Percentiles rank a stretch among this genome's conserved stretches.
Evolutionary conservation across 2,113 vertebrate genomes (phyloP).

Genomic region (Porphyrio hochstetteri): DNA sequence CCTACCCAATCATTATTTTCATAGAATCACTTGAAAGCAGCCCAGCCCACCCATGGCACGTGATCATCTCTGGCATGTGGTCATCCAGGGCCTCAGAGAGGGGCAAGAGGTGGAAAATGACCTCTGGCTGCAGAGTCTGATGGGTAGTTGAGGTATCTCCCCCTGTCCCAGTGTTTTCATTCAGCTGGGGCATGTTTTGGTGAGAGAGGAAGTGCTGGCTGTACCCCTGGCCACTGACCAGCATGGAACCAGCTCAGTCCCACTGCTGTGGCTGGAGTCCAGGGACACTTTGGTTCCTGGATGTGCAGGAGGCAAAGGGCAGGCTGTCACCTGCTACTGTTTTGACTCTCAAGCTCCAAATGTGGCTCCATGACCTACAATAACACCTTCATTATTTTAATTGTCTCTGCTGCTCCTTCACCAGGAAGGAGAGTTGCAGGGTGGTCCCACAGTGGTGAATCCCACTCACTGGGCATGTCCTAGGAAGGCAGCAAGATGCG

Average conservation of each 20-base stretch:
- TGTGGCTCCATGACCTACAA: neutral
- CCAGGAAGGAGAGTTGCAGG: neutral
- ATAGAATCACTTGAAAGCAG: neutral
- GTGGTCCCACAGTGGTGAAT: neutral
- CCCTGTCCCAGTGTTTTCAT: neutral
- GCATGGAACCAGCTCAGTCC: neutral
- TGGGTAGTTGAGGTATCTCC: neutral
- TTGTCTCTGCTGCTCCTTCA: neutral
- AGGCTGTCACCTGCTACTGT: conserved; percentile 25
- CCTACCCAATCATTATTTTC: neutral
- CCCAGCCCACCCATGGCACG: neutral
- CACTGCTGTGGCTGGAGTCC: neutral
- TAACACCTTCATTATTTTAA: neutral
- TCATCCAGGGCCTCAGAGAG: neutral
- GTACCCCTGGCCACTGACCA: neutral
- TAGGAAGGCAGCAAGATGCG: neutral
- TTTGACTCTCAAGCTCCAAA: neutral
- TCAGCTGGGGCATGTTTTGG: neutral
- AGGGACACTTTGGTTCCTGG: neutral
- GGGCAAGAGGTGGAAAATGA: neutral
- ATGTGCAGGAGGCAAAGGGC: neutral
- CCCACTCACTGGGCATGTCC: neutral
- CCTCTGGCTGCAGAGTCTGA: neutral
- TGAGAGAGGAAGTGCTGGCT: neutral
- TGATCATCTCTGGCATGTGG: neutral